Percentiles rank a stretch among this genome's conserved stretches.
phyloP scores from a whole-genome alignment of 2,113 vertebrate genomes.

The Microtus richardsoni region DNA sequence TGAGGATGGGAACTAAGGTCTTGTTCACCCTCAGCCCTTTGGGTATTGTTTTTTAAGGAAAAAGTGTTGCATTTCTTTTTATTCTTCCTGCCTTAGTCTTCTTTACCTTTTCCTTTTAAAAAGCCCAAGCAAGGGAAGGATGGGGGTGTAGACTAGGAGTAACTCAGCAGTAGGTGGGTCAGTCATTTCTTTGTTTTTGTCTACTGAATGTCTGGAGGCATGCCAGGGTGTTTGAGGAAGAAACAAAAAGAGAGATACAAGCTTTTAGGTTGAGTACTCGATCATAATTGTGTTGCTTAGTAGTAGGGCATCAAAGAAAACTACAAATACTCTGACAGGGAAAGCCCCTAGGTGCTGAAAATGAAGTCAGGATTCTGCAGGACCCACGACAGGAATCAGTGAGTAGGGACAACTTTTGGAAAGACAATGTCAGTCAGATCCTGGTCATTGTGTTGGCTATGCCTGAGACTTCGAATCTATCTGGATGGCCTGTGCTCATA shows the following conservation, averaged over 20 bases:
- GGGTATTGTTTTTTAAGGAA: not conserved
- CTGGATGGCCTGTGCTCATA: not conserved
- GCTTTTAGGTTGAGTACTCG: conserved; percentile 46
- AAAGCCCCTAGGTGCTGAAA: conserved; percentile 53
- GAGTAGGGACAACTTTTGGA: conserved; percentile 1
- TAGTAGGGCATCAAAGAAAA: conserved; percentile 66
- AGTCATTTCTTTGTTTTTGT: conserved; percentile 52
- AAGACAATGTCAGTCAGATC: conserved; percentile 31
- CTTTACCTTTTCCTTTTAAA: not conserved
- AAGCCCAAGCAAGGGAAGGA: conserved; percentile 13
- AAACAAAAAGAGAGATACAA: not conserved
- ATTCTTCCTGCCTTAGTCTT: not conserved
- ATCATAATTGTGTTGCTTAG: conserved; percentile 69
- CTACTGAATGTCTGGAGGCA: not conserved
- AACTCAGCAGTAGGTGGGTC: not conserved
- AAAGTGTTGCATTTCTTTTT: conserved; percentile 14
- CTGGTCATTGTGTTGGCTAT: not conserved
- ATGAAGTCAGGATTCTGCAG: not conserved
- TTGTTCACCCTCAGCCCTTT: not conserved
- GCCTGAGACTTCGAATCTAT: not conserved
- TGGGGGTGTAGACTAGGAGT: not conserved
- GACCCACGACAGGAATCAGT: not conserved
- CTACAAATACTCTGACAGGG: conserved; percentile 45
- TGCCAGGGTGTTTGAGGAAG: conserved; percentile 27
- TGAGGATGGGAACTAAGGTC: not conserved